Percentiles rank a stretch among this genome's conserved stretches.
These are phyloP conservation scores for Mustelus asterias DNA, from an alignment of 2,113 vertebrate species.

Conservation along the genomic window DNA sequence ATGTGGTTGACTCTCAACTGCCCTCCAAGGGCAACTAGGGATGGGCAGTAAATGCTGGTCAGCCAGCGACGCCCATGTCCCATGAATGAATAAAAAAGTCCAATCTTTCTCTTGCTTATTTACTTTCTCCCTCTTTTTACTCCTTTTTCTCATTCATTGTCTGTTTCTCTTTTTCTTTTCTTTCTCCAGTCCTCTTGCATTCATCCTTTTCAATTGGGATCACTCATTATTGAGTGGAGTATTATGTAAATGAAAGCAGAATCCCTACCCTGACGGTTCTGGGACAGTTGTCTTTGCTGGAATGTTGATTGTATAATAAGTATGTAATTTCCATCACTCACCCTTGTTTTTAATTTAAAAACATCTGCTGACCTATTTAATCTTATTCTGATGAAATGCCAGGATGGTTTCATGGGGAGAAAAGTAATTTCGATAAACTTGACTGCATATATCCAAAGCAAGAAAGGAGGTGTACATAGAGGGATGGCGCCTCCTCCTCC, in stretches of 20 bases:
- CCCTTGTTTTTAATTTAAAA: not conserved
- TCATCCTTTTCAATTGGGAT: not conserved
- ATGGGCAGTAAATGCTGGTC: no score
- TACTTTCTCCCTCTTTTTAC: not conserved
- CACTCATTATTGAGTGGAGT: not conserved
- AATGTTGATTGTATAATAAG: not conserved
- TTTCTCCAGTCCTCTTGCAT: not conserved
- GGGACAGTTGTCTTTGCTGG: not conserved
- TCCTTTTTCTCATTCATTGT: not conserved
- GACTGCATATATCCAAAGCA: not conserved
- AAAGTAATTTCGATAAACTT: not conserved
- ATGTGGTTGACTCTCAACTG: no score
- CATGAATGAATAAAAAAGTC: not conserved
- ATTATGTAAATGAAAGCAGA: not conserved
- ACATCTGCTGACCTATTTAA: not conserved
- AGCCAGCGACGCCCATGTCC: no score
- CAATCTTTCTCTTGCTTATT: not conserved
- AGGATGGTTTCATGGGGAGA: not conserved
- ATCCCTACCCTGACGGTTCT: not conserved
- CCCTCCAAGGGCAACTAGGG: no score
- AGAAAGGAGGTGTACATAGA: not conserved
- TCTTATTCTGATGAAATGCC: not conserved
- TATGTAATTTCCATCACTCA: not conserved
- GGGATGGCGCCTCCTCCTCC: not conserved
- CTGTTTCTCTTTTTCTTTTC: not conserved